Evolutionary conservation across 2,113 vertebrate genomes (phyloP).

Genomic region (Pheucticus melanocephalus): DNA sequence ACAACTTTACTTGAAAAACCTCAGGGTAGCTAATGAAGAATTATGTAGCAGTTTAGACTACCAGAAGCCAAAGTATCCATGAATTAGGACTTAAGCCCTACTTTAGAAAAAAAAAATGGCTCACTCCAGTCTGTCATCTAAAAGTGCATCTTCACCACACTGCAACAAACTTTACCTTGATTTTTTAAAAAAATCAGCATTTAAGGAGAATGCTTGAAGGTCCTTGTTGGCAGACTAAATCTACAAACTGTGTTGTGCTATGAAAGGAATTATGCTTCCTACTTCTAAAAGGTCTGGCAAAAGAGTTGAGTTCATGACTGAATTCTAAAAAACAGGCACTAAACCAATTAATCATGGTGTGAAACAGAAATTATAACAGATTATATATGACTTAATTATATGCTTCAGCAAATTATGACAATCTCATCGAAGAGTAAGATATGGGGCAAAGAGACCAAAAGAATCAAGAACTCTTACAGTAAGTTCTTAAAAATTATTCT

Average conservation of each 20-base stretch:
- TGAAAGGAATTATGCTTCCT: background rate
- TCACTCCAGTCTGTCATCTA: background rate
- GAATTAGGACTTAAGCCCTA: background rate
- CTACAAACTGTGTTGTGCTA: background rate
- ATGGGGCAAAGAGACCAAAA: background rate
- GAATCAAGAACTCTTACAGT: background rate
- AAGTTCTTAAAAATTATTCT: background rate
- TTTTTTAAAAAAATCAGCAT: background rate
- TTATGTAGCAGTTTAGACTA: background rate
- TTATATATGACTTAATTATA: background rate
- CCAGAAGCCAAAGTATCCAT: background rate
- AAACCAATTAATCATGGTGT: background rate
- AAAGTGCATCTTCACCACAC: background rate
- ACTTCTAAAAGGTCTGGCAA: background rate
- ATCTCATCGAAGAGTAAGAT: background rate
- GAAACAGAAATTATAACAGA: background rate
- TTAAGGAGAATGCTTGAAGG: background rate
- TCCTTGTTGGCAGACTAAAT: background rate
- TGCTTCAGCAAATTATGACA: background rate
- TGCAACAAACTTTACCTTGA: background rate
- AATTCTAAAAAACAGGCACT: background rate
- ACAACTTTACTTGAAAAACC: background rate
- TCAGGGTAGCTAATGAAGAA: background rate
- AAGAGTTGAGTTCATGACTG: background rate
- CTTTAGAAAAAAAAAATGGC: background rate